These are phyloP conservation scores for Sparidentex hasta DNA, from an alignment of 2,797 vertebrate genomes.

Conservation along the genomic window DNA sequence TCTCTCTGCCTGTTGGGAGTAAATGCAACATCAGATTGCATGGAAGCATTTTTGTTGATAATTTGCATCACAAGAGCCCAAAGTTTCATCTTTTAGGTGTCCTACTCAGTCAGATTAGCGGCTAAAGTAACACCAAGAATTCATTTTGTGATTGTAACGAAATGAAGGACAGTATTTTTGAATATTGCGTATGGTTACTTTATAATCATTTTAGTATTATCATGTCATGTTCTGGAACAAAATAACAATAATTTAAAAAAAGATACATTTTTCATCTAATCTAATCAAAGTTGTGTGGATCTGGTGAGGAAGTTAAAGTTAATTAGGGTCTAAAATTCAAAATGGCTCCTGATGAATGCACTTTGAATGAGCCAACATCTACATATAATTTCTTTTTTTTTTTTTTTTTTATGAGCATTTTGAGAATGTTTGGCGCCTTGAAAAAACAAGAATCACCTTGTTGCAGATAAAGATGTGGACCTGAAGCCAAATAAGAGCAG, in stretches of 20 bases:
- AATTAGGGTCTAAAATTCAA: background rate
- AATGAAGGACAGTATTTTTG: background rate
- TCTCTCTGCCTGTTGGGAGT: background rate
- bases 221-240: background rate
- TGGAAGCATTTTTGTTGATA: background rate
- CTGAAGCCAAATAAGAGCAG: background rate
- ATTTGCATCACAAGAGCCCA: background rate
- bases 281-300: background rate
- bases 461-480: background rate
- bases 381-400: background rate
- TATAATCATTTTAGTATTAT: background rate
- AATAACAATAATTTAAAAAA: background rate
- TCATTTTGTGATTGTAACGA: background rate
- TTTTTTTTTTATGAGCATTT: background rate
- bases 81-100: background rate
- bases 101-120: background rate
- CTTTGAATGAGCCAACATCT: background rate
- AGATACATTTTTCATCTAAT: background rate
- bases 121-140: background rate
- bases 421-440: background rate
- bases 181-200: background rate
- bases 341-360: background rate
- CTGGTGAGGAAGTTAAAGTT: background rate
- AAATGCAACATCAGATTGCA: background rate
- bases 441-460: background rate